Base-by-base conservation (phyloP, 2,113 vertebrate species). In the Sylvilagus bachmani region DNA sequence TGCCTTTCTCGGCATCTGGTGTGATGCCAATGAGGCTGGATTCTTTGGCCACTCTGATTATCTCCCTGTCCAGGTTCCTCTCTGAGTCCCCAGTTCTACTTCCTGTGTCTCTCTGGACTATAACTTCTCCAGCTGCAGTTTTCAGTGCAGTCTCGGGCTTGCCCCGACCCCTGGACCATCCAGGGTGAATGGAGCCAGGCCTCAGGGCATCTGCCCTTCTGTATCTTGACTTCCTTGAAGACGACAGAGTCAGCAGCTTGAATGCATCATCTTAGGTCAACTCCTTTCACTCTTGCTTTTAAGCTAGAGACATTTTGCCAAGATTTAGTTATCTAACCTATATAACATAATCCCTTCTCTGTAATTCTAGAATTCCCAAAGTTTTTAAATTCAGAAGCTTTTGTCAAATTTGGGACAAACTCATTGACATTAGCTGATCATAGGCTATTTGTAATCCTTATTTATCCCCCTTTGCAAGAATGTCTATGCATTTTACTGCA, bases 361-460 rank as follows among this genome's bases (percentile, higher is more conserved):
- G 36, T 31, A 81, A 78, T 62, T 90, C 49, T 75, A 61, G 70
- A 92, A 71, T 58, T 2, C 29, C 38, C 53, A 10, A 82, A 61
- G 14, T 89, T 64, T 38, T 84, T 11, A 93, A 94, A 71, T 80
- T 5, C 27, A 67, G 21, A 80, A 66, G 13, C 10, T 73, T 62
- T 75, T 64, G 3, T 51, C 58, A 90, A 84, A 77, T 85, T 31
- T 94, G 71, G 67, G 27, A 58, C 14, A 86, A 82, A 83, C 2
- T 53, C 31, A 3, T 25, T 66, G 66, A 58, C 29, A 70, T 49
- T 10, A 86, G 74, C 19, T 33, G 53, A 71, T 64, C 14, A 0
- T 21, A 36, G 19, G 3, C 10, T 73, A 36, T 67, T 75, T 84
- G 12, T 64, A 31, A 81, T 58, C 13, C 3, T 55, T 69, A 62